Conservation (phyloP, 2,113 vertebrate species). For the Ammospiza nelsoni region DNA sequence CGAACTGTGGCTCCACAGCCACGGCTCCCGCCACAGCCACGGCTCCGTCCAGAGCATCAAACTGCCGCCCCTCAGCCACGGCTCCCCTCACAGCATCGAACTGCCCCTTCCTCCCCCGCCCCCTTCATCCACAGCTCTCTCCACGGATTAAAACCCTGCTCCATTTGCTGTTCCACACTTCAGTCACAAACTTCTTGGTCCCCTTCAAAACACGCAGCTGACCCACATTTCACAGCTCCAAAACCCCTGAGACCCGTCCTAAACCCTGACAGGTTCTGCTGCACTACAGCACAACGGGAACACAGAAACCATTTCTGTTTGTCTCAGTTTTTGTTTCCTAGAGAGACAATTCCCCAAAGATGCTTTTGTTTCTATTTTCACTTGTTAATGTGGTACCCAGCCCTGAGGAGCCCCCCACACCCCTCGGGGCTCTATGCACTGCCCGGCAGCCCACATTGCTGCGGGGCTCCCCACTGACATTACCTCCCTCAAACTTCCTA, state of each 20-base stretch:
- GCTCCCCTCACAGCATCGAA: no score
- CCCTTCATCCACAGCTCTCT: not conserved
- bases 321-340: not conserved
- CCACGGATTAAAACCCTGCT: rapidly evolving
- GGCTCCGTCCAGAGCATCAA: not conserved
- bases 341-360: rapidly evolving
- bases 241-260: rapidly evolving
- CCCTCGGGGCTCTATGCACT: not conserved
- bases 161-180: no score
- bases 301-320: not conserved
- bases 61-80: no score
- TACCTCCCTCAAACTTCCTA: not conserved
- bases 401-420: not conserved
- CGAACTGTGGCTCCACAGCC: not conserved
- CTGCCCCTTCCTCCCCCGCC: no score
- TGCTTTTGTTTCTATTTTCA: not conserved
- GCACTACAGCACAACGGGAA: not conserved
- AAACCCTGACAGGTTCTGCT: not conserved
- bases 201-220: not conserved
- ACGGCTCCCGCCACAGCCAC: not conserved
- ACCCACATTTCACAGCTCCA: not conserved
- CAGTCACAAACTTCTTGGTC: rapidly evolving
- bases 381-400: not conserved
- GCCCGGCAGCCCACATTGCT: not conserved
- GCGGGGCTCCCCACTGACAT: not conserved